phyloP scores from a whole-genome alignment of 2,113 vertebrate species.

The Oreotragus oreotragus region DNA sequence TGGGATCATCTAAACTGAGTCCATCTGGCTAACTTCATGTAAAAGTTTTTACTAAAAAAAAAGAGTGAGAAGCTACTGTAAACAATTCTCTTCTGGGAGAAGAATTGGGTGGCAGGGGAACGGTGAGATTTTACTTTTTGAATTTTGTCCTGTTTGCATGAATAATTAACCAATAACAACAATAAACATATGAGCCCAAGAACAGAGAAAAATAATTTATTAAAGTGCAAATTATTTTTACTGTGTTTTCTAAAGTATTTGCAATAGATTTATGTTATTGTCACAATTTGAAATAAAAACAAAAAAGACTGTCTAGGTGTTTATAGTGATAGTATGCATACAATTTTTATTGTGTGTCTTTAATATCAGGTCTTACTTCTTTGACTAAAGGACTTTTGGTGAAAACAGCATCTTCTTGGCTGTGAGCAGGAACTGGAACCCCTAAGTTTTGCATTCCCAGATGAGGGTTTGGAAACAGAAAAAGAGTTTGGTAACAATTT shows the following conservation, averaged over 20 bases:
- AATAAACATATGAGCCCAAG: neutral
- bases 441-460: neutral
- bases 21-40: neutral
- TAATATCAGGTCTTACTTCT: neutral
- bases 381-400: neutral
- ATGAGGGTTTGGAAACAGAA: too few species aligned
- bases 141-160: neutral
- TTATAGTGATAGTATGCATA: neutral
- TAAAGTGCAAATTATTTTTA: neutral
- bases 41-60: neutral
- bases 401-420: neutral
- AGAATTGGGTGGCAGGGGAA: neutral
- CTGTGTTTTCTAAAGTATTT: neutral
- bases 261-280: neutral
- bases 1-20: neutral
- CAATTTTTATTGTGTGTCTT: neutral
- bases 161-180: neutral
- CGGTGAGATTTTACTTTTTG: neutral
- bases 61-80: neutral
- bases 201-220: neutral
- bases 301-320: neutral
- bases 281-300: neutral
- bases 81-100: neutral
- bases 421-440: neutral
- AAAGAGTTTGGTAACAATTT: too few species aligned